Conservation (phyloP, 2,797 vertebrate genomes). For the Mus minutoides region DNA sequence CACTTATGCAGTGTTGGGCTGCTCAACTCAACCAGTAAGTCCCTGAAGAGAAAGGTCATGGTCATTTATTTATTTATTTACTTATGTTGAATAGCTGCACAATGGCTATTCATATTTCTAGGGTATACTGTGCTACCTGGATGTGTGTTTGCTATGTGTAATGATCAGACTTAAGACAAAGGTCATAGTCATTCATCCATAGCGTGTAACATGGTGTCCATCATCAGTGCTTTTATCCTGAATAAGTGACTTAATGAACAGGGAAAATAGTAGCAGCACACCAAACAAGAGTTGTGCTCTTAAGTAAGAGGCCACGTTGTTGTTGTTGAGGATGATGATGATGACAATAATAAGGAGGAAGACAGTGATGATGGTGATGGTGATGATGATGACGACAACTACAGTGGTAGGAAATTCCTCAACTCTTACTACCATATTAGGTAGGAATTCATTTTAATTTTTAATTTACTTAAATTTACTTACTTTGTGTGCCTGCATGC, state of each 20-base stretch:
- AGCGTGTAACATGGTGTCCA: not conserved
- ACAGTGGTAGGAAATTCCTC: not conserved
- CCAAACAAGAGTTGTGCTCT: not conserved
- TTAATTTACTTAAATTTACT: not conserved
- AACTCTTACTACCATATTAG: not conserved
- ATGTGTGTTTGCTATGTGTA: not conserved
- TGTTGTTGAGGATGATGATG: not conserved
- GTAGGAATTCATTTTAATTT: not conserved
- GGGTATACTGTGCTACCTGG: not conserved
- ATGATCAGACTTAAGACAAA: not conserved
- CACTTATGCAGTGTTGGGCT: fast-evolving
- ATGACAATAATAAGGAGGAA: too few relatives aligned
- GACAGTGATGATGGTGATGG: too few relatives aligned
- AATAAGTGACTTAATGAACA: not conserved
- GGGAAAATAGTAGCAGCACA: fast-evolving
- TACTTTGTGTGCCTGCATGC: too few relatives aligned
- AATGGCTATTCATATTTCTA: not conserved
- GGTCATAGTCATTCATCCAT: not conserved
- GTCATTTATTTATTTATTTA: not conserved
- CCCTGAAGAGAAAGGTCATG: not conserved
- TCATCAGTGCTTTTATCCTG: not conserved
- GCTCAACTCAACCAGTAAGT: not conserved
- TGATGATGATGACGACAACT: not conserved
- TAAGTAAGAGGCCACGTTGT: not conserved
- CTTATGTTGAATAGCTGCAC: not conserved